These are phyloP conservation scores for Sminthurinus signatus DNA, from an alignment of 1,140 invertebrate genomes.

Conservation along the genomic window DNA sequence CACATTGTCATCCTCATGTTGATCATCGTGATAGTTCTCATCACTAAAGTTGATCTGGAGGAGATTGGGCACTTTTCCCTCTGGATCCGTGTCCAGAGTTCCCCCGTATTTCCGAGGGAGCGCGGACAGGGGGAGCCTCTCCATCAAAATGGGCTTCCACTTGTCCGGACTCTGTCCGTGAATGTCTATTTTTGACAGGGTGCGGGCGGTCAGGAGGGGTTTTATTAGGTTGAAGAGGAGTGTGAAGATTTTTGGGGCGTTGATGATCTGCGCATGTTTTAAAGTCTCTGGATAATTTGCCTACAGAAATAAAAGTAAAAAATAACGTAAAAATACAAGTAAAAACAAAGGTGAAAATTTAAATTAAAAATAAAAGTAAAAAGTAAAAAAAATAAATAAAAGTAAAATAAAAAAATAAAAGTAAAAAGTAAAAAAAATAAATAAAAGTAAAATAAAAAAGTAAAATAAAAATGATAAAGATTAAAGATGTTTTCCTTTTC, in stretches of 20 bases:
- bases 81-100: background rate
- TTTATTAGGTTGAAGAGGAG: slow-evolving; percentile 19
- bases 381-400: too few species aligned
- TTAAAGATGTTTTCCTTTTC: too few species aligned
- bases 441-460: too few species aligned
- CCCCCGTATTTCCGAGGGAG: slow-evolving; percentile 10
- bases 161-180: slow-evolving; percentile 10
- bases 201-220: slow-evolving; percentile 10
- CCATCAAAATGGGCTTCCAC: slow-evolving; percentile 7
- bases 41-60: too few species aligned
- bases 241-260: slow-evolving; percentile 18
- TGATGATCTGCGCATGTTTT: slow-evolving; percentile 8
- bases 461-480: too few species aligned
- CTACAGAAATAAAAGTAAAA: too few species aligned
- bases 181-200: slow-evolving; percentile 10
- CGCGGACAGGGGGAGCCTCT: background rate
- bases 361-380: too few species aligned
- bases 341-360: too few species aligned
- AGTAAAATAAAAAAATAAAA: too few species aligned
- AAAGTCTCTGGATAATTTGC: slow-evolving; percentile 24
- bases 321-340: too few species aligned
- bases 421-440: too few species aligned
- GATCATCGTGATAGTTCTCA: too few species aligned
- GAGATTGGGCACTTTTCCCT: background rate
- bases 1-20: background rate